Conservation (phyloP, 2,797 vertebrate species). For the Perodicticus potto region DNA sequence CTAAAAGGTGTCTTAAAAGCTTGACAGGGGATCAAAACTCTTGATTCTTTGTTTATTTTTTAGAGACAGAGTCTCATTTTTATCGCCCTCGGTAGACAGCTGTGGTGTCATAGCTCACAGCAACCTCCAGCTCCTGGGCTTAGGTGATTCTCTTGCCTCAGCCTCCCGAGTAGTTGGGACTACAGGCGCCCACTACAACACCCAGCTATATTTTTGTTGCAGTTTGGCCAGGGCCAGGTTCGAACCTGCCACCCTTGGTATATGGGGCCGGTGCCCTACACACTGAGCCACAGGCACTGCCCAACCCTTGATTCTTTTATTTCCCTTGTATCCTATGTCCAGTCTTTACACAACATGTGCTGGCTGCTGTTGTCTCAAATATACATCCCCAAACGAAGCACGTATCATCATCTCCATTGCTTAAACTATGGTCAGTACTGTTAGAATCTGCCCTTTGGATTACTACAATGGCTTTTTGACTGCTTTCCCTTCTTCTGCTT, state of each 20-base stretch:
- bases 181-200: too few relatives aligned
- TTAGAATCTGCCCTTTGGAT: not conserved
- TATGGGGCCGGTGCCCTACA: too few relatives aligned
- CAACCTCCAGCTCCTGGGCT: too few relatives aligned
- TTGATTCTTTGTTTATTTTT: not conserved
- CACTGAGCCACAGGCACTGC: too few relatives aligned
- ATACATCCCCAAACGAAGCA: not conserved
- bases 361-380: not conserved
- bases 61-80: not conserved
- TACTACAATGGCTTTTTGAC: not conserved
- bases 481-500: not conserved
- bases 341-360: slow-evolving; percentile 5
- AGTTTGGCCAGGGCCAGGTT: too few relatives aligned
- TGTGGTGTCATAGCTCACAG: too few relatives aligned
- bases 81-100: too few relatives aligned
- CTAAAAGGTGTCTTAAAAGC: not conserved
- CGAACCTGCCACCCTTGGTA: too few relatives aligned
- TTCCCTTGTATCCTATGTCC: not conserved
- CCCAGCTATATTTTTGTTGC: too few relatives aligned
- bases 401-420: not conserved
- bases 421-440: not conserved
- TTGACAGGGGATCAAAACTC: not conserved
- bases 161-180: too few relatives aligned
- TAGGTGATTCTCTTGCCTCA: too few relatives aligned
- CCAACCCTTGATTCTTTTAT: not conserved